Base-by-base conservation (phyloP, 2,888 invertebrate species). In the Cepaea hortensis region DNA sequence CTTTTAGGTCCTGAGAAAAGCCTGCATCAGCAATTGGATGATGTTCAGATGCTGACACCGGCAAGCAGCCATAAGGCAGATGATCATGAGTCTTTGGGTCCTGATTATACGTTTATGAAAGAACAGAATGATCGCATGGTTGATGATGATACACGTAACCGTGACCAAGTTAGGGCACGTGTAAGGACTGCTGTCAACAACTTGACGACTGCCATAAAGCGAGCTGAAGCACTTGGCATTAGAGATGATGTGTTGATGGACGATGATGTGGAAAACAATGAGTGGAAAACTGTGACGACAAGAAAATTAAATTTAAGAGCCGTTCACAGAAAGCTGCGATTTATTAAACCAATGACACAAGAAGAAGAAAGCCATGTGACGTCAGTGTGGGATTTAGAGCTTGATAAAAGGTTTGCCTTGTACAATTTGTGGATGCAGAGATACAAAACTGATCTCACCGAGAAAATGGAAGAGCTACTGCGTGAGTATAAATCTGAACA, bases 381-480 rank as follows among this genome's bases (percentile, higher is more conserved):
- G 9, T 90, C 91, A 91, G 91, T 92, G 4, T 90, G 94, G 90
- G 86, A 89, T 50, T 88, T 93, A 48, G 61, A 35, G 35, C 35
- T 35, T 35, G 35, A 35, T 35, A 35, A 35, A 35, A 35, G 35
- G 35, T 35, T 35, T 95, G 93, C 91, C 11, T 88, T 95, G 35
- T 95, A 95, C 88, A 91, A 91, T 61, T 88, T 89, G 84, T 95
- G 95, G 95, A 86, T 93, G 9, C 18, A 85, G 5, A 80, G 85
- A 79, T 91, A 92, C 84, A 84, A 87, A 23, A 35, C 75, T 3
- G 15, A 84, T 15, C 75, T 92, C 13, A 79, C 87, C 65, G 76
- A 89, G 7, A 76, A 88, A 5, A 87, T 91, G 6, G n/a, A 86
- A 35, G 72, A 81, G 0, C 50, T 86, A 9, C 90, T 90, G 86